Evolutionary conservation across 2,113 vertebrate species (phyloP).

Genomic region (Delphinus delphis): DNA sequence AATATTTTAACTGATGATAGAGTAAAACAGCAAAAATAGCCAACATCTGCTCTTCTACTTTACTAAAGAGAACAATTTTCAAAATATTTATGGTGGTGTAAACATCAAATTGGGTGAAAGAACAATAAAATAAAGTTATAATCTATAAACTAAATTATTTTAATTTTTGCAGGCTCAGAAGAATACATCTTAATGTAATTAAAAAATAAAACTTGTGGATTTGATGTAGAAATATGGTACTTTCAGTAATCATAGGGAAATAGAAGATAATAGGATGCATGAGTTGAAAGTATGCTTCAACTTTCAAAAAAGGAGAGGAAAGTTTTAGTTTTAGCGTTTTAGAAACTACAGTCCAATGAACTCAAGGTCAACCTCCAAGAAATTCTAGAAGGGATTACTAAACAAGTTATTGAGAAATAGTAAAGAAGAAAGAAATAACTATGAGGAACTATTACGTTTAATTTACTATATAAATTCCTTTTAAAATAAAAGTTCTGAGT

Average conservation of each 20-base stretch:
- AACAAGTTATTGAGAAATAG: not conserved
- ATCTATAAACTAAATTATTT: not conserved
- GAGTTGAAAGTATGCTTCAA: not conserved
- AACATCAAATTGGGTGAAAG: not conserved
- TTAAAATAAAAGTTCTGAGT: not conserved
- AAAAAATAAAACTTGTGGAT: not conserved
- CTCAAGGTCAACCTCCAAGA: not conserved
- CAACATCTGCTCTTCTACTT: not conserved
- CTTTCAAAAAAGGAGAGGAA: not conserved
- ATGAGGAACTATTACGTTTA: not conserved
- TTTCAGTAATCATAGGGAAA: not conserved
- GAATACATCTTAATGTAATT: not conserved
- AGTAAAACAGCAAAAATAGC: not conserved
- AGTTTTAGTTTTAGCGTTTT: not conserved
- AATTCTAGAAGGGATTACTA: not conserved
- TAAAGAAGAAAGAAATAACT: not conserved
- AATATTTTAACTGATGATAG: not conserved
- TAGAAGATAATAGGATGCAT: not conserved
- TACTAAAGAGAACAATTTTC: not conserved
- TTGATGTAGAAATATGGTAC: not conserved
- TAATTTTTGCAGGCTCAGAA: slow-evolving; percentile 2
- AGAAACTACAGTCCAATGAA: not conserved
- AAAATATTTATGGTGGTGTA: not conserved
- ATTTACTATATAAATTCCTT: not conserved
- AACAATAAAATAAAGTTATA: not conserved